Evolutionary conservation across 2,797 vertebrate species (phyloP).

Genomic region (Botia kubotai): DNA sequence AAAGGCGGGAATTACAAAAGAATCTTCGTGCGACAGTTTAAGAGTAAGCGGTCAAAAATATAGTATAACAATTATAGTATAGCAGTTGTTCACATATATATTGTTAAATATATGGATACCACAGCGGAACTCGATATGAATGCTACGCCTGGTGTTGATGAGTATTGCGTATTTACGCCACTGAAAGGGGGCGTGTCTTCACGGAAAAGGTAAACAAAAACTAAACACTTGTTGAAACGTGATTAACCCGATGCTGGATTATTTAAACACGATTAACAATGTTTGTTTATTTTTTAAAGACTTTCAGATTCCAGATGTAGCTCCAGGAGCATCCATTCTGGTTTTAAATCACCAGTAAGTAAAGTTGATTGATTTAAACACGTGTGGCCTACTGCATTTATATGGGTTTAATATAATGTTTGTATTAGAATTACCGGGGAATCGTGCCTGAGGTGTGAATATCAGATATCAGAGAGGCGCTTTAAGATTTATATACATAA

Average conservation of each 20-base stretch:
- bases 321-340: conserved; percentile 59
- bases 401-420: neutral
- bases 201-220: conserved; percentile 40
- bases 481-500: too few species aligned
- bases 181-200: conserved; percentile 8
- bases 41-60: neutral
- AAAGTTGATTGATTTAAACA: neutral
- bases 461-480: too few species aligned
- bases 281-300: conserved; percentile 63
- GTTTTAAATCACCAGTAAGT: conserved; percentile 80
- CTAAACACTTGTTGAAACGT: neutral
- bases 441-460: too few species aligned
- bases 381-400: too few species aligned
- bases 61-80: too few species aligned
- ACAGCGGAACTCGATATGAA: neutral
- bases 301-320: conserved; percentile 58
- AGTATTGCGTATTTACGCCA: neutral
- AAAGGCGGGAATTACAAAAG: neutral
- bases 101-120: neutral
- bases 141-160: neutral
- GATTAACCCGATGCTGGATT: too few species aligned
- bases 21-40: neutral
- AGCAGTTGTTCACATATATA: neutral
- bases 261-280: neutral
- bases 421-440: neutral